A percentile compares a stretch with the other conserved stretches of the same genome.
phyloP scores from a whole-genome alignment of 2,797 vertebrate genomes.

The Chiroxiphia lanceolata region DNA sequence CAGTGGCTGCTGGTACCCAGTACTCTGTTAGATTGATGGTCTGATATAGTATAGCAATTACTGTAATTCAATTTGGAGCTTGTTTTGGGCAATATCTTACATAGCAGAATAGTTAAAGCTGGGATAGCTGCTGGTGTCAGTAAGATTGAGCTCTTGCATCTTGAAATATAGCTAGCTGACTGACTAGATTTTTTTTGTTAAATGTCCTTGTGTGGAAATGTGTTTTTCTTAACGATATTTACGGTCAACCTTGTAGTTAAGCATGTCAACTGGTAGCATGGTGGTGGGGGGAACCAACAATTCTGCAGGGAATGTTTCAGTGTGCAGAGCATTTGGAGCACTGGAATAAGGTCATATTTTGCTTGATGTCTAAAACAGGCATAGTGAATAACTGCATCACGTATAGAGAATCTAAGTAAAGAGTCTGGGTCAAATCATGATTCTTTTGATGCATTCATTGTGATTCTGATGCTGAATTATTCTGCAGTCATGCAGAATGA shows the following conservation, averaged over 20 bases:
- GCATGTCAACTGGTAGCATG: background rate
- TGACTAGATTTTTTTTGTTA: background rate
- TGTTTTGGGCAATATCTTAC: background rate
- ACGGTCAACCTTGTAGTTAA: background rate
- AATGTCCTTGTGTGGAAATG: background rate
- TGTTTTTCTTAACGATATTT: background rate
- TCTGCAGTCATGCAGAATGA: slow-evolving; percentile 8
- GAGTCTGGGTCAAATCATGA: background rate
- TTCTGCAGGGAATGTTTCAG: background rate
- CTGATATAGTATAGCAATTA: background rate
- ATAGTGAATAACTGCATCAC: background rate
- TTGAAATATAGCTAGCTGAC: background rate
- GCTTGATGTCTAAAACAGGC: background rate
- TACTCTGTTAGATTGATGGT: background rate
- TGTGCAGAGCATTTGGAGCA: background rate
- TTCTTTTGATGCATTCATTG: background rate
- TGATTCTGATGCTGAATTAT: background rate
- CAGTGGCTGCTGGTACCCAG: background rate
- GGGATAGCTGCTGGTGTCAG: background rate
- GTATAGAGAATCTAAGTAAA: background rate
- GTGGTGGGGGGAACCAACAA: rapidly evolving
- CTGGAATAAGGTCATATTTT: background rate
- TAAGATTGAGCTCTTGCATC: background rate
- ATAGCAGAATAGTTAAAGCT: background rate
- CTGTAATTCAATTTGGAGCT: slow-evolving; percentile 8